A percentile compares a stretch with the other conserved stretches of the same genome.
These are phyloP conservation scores for Oophaga pumilio DNA, from an alignment of 2,113 vertebrate genomes.

Conservation along the genomic window DNA sequence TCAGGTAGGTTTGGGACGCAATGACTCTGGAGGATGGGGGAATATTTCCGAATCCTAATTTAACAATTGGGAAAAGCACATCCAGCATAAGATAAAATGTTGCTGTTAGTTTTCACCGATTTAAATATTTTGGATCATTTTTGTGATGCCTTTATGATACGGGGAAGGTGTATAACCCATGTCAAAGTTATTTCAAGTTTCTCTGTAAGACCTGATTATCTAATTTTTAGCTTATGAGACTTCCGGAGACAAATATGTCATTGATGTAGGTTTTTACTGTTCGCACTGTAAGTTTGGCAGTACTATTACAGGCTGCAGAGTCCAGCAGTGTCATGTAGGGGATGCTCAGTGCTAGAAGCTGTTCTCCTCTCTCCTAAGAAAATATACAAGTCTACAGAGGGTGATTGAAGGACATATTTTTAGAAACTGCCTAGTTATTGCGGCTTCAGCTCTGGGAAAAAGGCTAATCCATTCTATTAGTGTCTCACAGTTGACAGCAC, in stretches of 20 bases:
- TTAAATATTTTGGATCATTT: background rate
- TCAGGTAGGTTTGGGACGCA: slow-evolving; percentile 14
- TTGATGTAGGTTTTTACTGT: background rate
- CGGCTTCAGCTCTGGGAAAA: background rate
- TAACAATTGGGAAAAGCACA: background rate
- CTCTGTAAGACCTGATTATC: background rate
- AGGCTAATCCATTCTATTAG: background rate
- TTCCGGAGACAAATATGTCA: background rate
- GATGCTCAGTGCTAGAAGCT: background rate
- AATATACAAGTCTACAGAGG: slow-evolving; percentile 37
- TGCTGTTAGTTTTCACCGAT: background rate
- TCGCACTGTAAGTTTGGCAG: background rate
- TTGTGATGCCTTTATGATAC: background rate
- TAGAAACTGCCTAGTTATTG: slow-evolving; percentile 30
- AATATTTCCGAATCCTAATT: background rate
- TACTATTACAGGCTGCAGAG: background rate
- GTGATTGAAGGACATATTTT: slow-evolving; percentile 44
- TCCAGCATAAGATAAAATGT: background rate
- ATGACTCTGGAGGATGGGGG: slow-evolving; percentile 4
- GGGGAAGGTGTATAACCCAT: background rate
- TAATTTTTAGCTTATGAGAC: background rate
- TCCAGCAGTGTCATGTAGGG: background rate
- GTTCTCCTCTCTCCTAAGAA: slow-evolving; percentile 3
- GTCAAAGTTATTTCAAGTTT: background rate
- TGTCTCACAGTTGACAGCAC: background rate